Conservation (phyloP, 2,888 invertebrate genomes). For the Cephus spinipes region DNA sequence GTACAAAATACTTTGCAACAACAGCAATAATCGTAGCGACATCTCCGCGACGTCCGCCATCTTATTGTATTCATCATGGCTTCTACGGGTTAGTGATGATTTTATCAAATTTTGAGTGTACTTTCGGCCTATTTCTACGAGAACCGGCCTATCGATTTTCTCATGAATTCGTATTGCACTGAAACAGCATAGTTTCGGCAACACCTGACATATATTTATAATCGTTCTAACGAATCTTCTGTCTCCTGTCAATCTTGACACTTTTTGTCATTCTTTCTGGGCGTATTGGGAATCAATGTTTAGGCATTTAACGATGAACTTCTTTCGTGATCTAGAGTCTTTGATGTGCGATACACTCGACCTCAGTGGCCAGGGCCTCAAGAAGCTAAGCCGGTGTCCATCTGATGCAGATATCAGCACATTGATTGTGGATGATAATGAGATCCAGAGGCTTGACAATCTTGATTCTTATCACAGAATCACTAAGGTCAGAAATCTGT, state of each 20-base stretch:
- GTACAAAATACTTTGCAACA: background rate
- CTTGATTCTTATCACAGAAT: slow-evolving; percentile 84
- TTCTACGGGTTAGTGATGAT: slow-evolving; percentile 55
- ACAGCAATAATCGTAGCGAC: slow-evolving; percentile 30
- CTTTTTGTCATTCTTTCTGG: slow-evolving; percentile 17
- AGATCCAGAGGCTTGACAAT: slow-evolving; percentile 87
- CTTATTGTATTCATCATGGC: slow-evolving; percentile 61
- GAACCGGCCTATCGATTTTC: background rate
- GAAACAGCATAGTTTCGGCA: background rate
- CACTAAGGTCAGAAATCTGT: slow-evolving; percentile 73
- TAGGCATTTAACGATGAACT: slow-evolving; percentile 28
- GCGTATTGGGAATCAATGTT: background rate
- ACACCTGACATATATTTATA: background rate
- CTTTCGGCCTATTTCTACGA: background rate
- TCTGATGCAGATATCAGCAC: slow-evolving; percentile 77
- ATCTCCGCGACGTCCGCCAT: slow-evolving; percentile 47
- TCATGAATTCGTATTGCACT: background rate
- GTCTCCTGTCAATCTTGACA: slow-evolving; percentile 25
- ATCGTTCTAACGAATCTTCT: background rate
- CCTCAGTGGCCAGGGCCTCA: slow-evolving; percentile 82
- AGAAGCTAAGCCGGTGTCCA: slow-evolving; percentile 82
- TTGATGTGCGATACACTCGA: slow-evolving; percentile 73
- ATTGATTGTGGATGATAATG: slow-evolving; percentile 87
- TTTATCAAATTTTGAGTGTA: slow-evolving; percentile 20
- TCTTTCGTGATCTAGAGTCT: slow-evolving; percentile 42